phyloP scores from a whole-genome alignment of 2,797 vertebrate species.

The Schizopygopsis malacanthus region DNA sequence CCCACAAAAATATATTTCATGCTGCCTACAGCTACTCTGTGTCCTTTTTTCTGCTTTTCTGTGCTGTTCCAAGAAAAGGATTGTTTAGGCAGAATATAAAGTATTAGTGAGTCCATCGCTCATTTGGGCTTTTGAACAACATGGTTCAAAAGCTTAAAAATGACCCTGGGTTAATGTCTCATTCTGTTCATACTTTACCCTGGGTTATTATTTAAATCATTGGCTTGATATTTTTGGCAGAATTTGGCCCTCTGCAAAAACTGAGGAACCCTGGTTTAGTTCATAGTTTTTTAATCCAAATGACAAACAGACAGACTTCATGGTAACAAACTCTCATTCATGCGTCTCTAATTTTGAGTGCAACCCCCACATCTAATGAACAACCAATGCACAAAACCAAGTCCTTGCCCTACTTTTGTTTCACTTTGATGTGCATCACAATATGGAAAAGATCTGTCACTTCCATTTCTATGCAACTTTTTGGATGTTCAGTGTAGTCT shows the following conservation, averaged over 20 bases:
- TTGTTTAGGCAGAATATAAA: not conserved
- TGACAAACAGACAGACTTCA: not conserved
- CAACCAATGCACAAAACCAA: not conserved
- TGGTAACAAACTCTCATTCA: not conserved
- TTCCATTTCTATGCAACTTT: not conserved
- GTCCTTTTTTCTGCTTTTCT: not conserved
- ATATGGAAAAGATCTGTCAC: not conserved
- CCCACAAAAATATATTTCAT: conserved; percentile 28
- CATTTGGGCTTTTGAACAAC: not conserved
- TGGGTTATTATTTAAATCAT: not conserved
- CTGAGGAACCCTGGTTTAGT: too few species aligned
- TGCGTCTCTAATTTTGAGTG: not conserved
- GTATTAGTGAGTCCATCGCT: not conserved
- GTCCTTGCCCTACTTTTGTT: not conserved
- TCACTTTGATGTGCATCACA: not conserved
- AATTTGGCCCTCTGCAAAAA: too few species aligned
- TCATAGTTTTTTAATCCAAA: not conserved
- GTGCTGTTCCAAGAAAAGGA: not conserved
- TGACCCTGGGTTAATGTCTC: not conserved
- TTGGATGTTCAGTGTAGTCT: not conserved
- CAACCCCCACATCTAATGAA: not conserved
- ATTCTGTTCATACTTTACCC: not conserved
- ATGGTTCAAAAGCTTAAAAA: not conserved
- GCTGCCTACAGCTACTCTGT: not conserved
- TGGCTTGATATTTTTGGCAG: too few species aligned